Percentiles rank a stretch among this genome's conserved stretches.
These are phyloP conservation scores for Athene cunicularia DNA, from an alignment of 2,113 vertebrate genomes.

Conservation along the genomic window DNA sequence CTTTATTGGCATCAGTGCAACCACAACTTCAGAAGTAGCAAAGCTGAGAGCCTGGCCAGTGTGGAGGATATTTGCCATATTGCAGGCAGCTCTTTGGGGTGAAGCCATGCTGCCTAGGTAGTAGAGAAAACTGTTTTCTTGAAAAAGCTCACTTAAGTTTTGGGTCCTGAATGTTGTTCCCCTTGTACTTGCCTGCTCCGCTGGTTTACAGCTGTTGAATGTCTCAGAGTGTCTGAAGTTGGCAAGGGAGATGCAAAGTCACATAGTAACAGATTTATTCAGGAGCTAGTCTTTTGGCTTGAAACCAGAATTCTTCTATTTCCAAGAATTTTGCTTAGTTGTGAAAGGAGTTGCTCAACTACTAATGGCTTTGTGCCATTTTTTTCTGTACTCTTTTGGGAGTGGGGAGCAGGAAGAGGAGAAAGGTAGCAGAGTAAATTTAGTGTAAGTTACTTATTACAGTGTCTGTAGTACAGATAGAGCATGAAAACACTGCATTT, in stretches of 20 bases:
- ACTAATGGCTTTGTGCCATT: neutral
- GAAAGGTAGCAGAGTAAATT: neutral
- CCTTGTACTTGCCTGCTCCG: neutral
- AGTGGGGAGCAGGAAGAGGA: neutral
- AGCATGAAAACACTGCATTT: neutral
- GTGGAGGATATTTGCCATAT: fast-evolving
- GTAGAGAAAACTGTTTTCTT: neutral
- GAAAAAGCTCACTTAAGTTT: neutral
- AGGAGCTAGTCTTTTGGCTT: neutral
- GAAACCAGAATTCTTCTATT: neutral
- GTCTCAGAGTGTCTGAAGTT: neutral
- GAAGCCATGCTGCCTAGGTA: neutral
- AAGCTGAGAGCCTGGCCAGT: neutral
- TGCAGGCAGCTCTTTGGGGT: fast-evolving
- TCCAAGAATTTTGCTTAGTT: neutral
- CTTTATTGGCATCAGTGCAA: neutral
- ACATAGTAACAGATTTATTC: neutral
- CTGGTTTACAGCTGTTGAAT: neutral
- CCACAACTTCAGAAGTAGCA: neutral
- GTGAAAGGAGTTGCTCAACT: neutral
- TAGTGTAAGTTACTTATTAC: neutral
- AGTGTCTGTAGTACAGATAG: neutral
- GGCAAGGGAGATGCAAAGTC: neutral
- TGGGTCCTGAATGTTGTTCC: neutral
- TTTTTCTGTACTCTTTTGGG: neutral